phyloP scores from a whole-genome alignment of 1,140 invertebrate genomes.

The Eueides isabella region DNA sequence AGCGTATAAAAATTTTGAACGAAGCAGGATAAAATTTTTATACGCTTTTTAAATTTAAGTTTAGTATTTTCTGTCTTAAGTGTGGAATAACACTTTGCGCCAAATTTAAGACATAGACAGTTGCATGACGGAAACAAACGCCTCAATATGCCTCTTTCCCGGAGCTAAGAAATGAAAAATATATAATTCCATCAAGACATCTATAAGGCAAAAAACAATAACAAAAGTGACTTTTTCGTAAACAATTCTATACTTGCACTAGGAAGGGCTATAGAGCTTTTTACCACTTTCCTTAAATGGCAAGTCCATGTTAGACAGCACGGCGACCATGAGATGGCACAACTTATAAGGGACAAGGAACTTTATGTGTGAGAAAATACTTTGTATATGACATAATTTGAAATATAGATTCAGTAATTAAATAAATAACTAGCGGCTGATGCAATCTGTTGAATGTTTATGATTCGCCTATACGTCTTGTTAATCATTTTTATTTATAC shows the following conservation, averaged over 20 bases:
- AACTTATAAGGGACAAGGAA: background rate
- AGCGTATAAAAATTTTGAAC: no score
- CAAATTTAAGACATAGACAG: no score
- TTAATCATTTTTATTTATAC: background rate
- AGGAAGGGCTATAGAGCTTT: background rate
- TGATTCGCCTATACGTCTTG: background rate
- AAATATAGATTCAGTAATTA: background rate
- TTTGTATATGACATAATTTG: background rate
- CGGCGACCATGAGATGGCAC: conserved; percentile 10
- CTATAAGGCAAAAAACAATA: background rate
- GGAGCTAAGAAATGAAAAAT: background rate
- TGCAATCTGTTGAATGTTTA: background rate
- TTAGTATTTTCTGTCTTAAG: no score
- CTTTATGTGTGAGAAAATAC: conserved; percentile 4
- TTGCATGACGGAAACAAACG: no score
- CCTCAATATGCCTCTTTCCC: no score
- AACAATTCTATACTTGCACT: background rate
- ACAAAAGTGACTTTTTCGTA: conserved; percentile 2
- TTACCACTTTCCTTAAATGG: background rate
- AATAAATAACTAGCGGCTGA: background rate
- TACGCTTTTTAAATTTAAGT: no score
- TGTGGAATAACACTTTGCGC: no score
- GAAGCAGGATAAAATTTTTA: no score
- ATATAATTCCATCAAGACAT: background rate
- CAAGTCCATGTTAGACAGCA: background rate